A percentile compares a stretch with the other conserved stretches of the same genome.
Evolutionary conservation across 1,140 invertebrate genomes (phyloP).

Genomic region (Lordiphosa clarofinis): DNA sequence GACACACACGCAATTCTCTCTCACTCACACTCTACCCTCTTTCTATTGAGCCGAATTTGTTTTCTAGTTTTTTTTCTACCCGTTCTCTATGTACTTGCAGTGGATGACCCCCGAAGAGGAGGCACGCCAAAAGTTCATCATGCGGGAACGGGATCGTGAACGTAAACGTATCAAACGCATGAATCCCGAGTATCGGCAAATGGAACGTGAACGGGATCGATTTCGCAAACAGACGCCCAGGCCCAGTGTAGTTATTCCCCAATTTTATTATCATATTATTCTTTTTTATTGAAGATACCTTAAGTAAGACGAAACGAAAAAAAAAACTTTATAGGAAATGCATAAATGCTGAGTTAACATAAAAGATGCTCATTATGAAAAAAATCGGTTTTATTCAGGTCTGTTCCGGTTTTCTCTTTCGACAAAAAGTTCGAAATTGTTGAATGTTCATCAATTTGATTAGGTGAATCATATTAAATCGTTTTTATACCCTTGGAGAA

Average conservation of each 20-base stretch:
- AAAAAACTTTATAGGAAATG: too few species aligned
- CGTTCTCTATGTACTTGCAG: slow-evolving; percentile 65
- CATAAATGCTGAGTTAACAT: too few species aligned
- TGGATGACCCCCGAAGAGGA: slow-evolving; percentile 76
- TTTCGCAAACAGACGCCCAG: slow-evolving; percentile 71
- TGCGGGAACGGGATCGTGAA: slow-evolving; percentile 69
- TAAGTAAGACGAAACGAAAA: neutral
- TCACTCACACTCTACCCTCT: neutral
- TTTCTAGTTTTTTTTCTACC: slow-evolving; percentile 35
- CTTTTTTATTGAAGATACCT: slow-evolving; percentile 14
- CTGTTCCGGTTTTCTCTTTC: too few species aligned
- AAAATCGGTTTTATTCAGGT: too few species aligned
- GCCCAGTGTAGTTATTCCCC: slow-evolving; percentile 67
- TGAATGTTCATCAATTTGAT: too few species aligned
- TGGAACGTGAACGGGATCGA: slow-evolving; percentile 66
- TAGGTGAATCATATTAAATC: too few species aligned
- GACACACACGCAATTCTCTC: neutral
- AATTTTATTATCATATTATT: slow-evolving; percentile 9
- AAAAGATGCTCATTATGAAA: too few species aligned
- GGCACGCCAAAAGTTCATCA: slow-evolving; percentile 72
- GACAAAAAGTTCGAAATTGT: too few species aligned
- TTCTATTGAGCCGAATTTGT: slow-evolving; percentile 11
- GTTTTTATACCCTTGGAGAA: too few species aligned
- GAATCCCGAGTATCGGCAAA: slow-evolving; percentile 72
- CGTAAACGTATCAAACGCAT: slow-evolving; percentile 68